phyloP scores from a whole-genome alignment of 2,888 invertebrate genomes.

The Microdon myrmicae region DNA sequence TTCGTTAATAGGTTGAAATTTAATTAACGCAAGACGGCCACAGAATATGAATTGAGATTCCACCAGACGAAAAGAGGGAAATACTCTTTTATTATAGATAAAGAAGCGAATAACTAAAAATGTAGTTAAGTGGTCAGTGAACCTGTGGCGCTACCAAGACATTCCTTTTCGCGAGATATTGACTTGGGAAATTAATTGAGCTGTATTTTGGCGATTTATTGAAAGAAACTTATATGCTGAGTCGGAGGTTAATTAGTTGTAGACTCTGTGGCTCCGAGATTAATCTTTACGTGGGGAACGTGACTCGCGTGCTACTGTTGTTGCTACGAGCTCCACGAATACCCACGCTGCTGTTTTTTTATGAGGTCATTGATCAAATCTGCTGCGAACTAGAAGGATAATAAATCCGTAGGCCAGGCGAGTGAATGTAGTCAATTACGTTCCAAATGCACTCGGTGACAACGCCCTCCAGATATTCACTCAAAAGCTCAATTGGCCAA shows the following conservation, averaged over 20 bases:
- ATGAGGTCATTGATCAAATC: too few relatives aligned
- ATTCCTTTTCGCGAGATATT: constrained; percentile 9
- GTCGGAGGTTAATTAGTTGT: constrained; percentile 1
- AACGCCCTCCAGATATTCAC: too few relatives aligned
- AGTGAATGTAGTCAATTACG: too few relatives aligned
- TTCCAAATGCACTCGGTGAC: too few relatives aligned
- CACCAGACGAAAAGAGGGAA: background rate
- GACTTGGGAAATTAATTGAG: constrained; percentile 38
- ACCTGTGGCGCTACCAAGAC: constrained; percentile 1
- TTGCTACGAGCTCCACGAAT: too few relatives aligned
- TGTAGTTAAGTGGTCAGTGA: constrained; percentile 12
- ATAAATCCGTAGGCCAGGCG: too few relatives aligned
- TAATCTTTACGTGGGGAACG: too few relatives aligned
- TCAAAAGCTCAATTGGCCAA: too few relatives aligned
- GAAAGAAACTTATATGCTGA: background rate
- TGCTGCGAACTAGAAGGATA: too few relatives aligned
- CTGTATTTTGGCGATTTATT: constrained; percentile 27
- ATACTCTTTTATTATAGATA: background rate
- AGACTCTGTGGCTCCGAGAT: too few relatives aligned
- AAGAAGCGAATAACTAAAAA: background rate
- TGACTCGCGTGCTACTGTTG: too few relatives aligned
- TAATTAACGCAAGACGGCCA: constrained; percentile 42
- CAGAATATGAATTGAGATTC: constrained; percentile 37
- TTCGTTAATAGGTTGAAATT: constrained; percentile 46
- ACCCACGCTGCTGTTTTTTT: too few relatives aligned